A percentile compares a stretch with the other conserved stretches of the same genome.
phyloP scores from a whole-genome alignment of 2,113 vertebrate genomes.

The Notarius lentiginosus region DNA sequence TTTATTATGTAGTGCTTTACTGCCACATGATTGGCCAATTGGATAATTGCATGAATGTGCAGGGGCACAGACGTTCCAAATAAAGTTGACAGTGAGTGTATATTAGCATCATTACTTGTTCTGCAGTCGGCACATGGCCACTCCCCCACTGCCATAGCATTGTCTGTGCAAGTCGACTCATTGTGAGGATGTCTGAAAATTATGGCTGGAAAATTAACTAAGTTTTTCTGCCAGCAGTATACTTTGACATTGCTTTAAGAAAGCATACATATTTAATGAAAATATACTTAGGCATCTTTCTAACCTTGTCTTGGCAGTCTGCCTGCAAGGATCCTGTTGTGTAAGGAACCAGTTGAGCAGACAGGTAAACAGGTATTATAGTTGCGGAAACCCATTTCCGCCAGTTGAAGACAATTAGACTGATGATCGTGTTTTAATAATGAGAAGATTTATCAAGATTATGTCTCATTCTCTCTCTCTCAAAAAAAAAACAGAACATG shows the following conservation, averaged over 20 bases:
- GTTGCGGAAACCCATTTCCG: neutral
- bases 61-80: neutral
- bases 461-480: neutral
- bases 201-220: neutral
- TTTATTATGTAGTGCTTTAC: neutral
- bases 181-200: neutral
- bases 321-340: neutral
- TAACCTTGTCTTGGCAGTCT: neutral
- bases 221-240: neutral
- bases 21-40: neutral
- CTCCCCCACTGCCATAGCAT: neutral
- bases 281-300: neutral
- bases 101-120: neutral
- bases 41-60: neutral
- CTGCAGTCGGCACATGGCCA: neutral
- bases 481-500: neutral
- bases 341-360: neutral
- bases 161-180: neutral
- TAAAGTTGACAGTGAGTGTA: neutral
- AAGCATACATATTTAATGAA: neutral
- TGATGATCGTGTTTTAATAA: neutral
- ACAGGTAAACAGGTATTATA: neutral
- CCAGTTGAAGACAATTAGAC: neutral
- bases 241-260: neutral
- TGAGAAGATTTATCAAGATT: neutral